Percentiles rank a stretch among this genome's conserved stretches.
Conservation (phyloP, 2,797 vertebrate genomes). For the Alfaro cultratus region DNA sequence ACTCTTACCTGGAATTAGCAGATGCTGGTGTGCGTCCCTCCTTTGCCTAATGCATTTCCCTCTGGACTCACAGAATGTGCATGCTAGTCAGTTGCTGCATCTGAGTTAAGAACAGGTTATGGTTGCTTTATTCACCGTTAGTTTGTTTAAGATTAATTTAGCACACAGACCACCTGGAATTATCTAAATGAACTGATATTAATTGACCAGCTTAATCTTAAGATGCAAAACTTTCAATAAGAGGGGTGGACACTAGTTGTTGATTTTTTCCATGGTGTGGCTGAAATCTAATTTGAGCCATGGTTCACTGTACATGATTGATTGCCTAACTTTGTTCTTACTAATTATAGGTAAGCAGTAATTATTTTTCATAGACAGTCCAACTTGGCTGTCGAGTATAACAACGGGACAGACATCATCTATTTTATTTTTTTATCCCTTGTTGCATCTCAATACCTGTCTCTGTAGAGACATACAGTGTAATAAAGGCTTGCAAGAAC, state of each 20-base stretch:
- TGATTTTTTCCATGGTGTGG: constrained; percentile 18
- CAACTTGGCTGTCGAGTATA: constrained; percentile 11
- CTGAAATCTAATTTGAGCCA: not conserved
- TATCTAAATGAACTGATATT: constrained; percentile 35
- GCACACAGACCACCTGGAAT: constrained; percentile 32
- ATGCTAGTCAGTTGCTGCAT: constrained; percentile 20
- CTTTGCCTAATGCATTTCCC: constrained; percentile 15
- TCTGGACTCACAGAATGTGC: constrained; percentile 9
- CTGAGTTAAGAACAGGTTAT: constrained; percentile 13
- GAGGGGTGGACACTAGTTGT: not conserved
- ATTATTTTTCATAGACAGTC: constrained; percentile 29
- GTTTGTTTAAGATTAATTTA: constrained; percentile 42
- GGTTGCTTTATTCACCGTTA: constrained; percentile 29
- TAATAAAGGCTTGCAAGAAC: constrained; percentile 26
- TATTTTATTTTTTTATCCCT: constrained; percentile 2
- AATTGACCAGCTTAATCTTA: constrained; percentile 19
- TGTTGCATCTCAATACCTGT: constrained; percentile 9
- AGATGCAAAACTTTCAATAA: constrained; percentile 23
- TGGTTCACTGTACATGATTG: constrained; percentile 22
- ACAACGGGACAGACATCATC: constrained; percentile 1
- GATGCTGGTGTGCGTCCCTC: constrained; percentile 8
- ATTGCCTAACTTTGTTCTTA: constrained; percentile 31
- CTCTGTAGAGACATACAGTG: constrained; percentile 9
- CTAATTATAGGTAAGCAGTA: constrained; percentile 39
- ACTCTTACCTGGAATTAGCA: constrained; percentile 61